These are phyloP conservation scores for Leucopternis melanops DNA, from an alignment of 2,113 vertebrate genomes.

Conservation along the genomic window DNA sequence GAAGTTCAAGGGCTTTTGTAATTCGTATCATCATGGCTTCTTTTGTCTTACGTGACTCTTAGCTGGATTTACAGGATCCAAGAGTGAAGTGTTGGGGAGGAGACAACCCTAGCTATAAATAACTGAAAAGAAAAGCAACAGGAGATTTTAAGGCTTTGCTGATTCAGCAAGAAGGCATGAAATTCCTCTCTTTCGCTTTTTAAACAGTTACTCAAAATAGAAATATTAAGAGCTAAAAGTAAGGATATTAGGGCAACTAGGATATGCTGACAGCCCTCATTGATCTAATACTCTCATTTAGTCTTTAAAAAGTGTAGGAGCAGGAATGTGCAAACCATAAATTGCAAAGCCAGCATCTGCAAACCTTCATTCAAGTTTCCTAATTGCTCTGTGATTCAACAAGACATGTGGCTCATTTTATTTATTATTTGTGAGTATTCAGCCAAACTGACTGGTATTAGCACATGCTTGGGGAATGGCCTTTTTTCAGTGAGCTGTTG, in stretches of 20 bases:
- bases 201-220: not conserved
- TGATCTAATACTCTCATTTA: not conserved
- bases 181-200: not conserved
- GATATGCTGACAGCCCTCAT: not conserved
- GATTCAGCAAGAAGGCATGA: not conserved
- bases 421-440: not conserved
- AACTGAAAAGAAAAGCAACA: not conserved
- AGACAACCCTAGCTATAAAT: not conserved
- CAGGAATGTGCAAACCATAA: not conserved
- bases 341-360: constrained; percentile 2
- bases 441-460: not conserved
- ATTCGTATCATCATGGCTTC: not conserved
- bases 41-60: not conserved
- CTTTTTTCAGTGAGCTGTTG: not conserved
- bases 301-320: not conserved
- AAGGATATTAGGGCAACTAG: not conserved
- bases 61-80: not conserved
- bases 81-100: not conserved
- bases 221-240: not conserved
- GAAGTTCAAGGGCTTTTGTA: not conserved
- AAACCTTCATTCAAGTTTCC: not conserved
- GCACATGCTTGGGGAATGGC: not conserved
- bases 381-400: not conserved
- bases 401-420: not conserved
- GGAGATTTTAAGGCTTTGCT: not conserved